Evolutionary conservation across 2,113 vertebrate genomes (phyloP), one percentile per base, ranked within the genome.

Genomic region (Rhadina sibilatrix): DNA sequence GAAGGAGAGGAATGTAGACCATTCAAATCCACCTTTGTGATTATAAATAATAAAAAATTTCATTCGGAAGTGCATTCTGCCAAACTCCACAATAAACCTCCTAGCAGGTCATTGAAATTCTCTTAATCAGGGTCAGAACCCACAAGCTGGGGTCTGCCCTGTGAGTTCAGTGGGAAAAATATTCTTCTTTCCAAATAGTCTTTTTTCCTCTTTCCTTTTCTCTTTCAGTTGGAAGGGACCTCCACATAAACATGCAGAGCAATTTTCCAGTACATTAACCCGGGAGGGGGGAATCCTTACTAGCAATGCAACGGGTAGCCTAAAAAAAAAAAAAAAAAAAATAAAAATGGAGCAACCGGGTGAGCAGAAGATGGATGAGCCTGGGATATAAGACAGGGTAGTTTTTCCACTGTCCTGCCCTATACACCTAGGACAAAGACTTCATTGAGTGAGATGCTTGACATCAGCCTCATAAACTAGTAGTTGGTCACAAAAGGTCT

Each of bases 221-320:
- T 98, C 98, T 99, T 99, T 99, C 98, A 98, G 98, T 99, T 98
- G 98, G 98, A 98, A 98, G 97, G 98, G 98, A 98, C 98, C 98
- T 98, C 98, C 98, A 98, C 99, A 99, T 99, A 99, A 99, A 99
- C 99, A 99, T 99, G 99, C 98, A 99, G 98, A 98, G 98, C 99
- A 99, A 99, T 99, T 99, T 99, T 99, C 99, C 99, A 99, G 99
- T 98, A 99, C 99, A 99, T 99, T 99, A 99, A 99, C 99, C 98
- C 98, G 84, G 96, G 98, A 97, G 98, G 99, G 98, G 96, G 92
- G 96, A 96, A 99, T 99, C 98, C 99, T 99, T 98, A 98, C 98
- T 98, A 98, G 98, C 98, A 97, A 98, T 97, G 98, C 98, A 97
- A 97, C 68, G 98, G 97, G 95, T 85, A 93, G 93, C 57, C 85